A percentile compares a stretch with the other conserved stretches of the same genome.
Conservation (phyloP, 2,888 invertebrate genomes). For the Aleiodes alternator region DNA sequence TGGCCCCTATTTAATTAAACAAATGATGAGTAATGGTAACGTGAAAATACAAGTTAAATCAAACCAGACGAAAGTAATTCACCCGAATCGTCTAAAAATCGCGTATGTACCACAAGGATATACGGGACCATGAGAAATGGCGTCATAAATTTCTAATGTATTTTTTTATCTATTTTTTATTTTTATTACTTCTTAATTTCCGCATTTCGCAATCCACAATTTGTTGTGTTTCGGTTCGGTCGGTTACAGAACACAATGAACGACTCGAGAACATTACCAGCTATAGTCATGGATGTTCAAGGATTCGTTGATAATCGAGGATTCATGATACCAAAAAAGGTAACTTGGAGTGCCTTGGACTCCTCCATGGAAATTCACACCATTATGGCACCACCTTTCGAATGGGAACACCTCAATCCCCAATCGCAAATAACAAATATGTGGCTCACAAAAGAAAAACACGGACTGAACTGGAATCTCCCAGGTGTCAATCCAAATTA, state of each 20-base stretch:
- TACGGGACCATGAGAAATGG: too few relatives aligned
- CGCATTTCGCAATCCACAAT: neutral
- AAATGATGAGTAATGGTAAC: neutral
- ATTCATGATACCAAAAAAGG: neutral
- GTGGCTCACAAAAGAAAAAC: too few relatives aligned
- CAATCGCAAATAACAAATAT: neutral
- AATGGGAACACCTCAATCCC: neutral
- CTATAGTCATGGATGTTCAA: neutral
- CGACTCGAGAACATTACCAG: too few relatives aligned
- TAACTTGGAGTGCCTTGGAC: neutral
- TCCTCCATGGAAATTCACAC: neutral
- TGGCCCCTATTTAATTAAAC: too few relatives aligned
- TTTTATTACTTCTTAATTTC: too few relatives aligned
- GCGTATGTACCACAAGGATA: slow-evolving; percentile 33
- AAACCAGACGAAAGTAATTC: neutral
- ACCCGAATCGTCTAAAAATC: slow-evolving; percentile 6
- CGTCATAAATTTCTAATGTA: too few relatives aligned
- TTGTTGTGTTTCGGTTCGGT: too few relatives aligned
- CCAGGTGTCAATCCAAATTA: too few relatives aligned
- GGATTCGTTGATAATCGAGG: neutral
- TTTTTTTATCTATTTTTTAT: too few relatives aligned
- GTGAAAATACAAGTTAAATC: neutral
- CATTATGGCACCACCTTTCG: neutral
- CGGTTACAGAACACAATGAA: too few relatives aligned
- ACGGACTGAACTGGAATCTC: too few relatives aligned